Percentiles rank a stretch among this genome's conserved stretches.
Evolutionary conservation across 53 echinoderm and acorn worm species (phyloP).

Genomic region (Paracentrotus lividus): DNA sequence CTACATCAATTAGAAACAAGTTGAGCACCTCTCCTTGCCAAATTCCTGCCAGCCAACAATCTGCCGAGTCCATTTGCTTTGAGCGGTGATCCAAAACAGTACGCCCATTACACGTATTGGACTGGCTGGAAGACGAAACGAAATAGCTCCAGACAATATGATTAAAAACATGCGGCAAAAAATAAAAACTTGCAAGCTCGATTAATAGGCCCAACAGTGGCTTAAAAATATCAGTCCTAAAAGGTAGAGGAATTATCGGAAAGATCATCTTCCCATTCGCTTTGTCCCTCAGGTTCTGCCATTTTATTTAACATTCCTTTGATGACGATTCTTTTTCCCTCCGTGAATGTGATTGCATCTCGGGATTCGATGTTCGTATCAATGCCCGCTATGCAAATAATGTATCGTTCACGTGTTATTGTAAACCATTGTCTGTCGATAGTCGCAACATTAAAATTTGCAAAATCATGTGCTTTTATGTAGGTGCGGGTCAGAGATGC

Average conservation of each 20-base stretch:
- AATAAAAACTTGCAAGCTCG: conserved; percentile 82
- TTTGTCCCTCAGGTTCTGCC: not conserved
- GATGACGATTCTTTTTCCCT: not conserved
- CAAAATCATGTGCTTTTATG: not conserved
- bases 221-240: conserved; percentile 61
- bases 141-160: conserved; percentile 74
- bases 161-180: conserved; percentile 75
- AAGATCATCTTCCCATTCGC: conserved; percentile 41
- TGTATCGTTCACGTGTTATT: too few relatives aligned
- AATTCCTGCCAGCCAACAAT: conserved; percentile 89
- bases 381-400: not conserved
- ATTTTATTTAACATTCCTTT: not conserved
- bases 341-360: not conserved
- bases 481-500: conserved; percentile 12
- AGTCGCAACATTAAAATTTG: fast-evolving
- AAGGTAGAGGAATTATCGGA: conserved; percentile 71
- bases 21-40: conserved; percentile 84
- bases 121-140: conserved; percentile 77
- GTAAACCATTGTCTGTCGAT: not conserved
- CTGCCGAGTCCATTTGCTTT: conserved; percentile 90
- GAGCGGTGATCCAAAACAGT: conserved; percentile 91
- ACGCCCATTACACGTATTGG: conserved; percentile 86
- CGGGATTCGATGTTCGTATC: too few relatives aligned
- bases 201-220: conserved; percentile 74
- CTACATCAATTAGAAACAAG: conserved; percentile 87